Percentiles rank a stretch among this genome's conserved stretches.
Evolutionary conservation across 2,113 vertebrate genomes (phyloP).

Genomic region (Herpailurus yagouaroundi): DNA sequence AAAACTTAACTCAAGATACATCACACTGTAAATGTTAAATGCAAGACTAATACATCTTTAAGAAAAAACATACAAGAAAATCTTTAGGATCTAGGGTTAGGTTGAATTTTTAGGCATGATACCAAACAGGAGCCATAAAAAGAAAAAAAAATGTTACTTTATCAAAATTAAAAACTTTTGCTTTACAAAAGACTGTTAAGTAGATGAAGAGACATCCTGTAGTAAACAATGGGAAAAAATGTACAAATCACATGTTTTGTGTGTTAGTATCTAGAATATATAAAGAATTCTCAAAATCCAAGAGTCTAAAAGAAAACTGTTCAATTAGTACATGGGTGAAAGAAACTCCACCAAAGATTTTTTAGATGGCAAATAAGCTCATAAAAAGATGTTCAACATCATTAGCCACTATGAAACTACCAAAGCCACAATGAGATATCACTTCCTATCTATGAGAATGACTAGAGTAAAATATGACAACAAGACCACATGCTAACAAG

Average conservation of each 20-base stretch:
- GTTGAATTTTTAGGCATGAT: neutral
- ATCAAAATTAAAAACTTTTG: neutral
- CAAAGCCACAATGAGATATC: neutral
- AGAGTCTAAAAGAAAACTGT: neutral
- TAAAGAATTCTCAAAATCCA: neutral
- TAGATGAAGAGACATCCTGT: neutral
- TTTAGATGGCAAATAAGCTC: neutral
- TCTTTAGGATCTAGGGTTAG: neutral
- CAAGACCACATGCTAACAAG: neutral
- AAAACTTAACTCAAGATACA: neutral
- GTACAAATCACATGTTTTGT: neutral
- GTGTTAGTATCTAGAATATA: neutral
- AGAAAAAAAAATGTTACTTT: neutral
- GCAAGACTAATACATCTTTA: neutral
- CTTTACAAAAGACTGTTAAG: neutral
- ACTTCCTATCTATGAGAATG: neutral
- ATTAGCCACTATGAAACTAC: neutral
- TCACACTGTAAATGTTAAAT: neutral
- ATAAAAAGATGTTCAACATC: neutral
- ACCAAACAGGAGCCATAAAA: neutral
- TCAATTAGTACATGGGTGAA: neutral
- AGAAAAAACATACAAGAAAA: neutral
- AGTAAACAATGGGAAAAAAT: neutral
- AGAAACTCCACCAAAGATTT: neutral
- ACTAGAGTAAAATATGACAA: neutral